Conservation (phyloP, 2,113 vertebrate species). For the Ardeotis arabs region DNA sequence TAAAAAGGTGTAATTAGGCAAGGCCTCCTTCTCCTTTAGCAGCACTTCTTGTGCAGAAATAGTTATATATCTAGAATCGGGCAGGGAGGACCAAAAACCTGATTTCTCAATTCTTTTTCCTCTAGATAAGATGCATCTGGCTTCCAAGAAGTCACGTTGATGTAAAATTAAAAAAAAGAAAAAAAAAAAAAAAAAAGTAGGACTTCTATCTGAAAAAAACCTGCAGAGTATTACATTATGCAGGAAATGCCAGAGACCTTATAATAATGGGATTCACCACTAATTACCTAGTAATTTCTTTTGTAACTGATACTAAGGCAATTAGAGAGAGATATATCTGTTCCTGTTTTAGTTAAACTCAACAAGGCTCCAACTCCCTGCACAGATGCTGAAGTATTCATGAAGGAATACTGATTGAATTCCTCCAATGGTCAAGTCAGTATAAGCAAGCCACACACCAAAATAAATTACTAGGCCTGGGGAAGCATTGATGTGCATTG, state of each 20-base stretch:
- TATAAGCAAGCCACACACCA: not conserved
- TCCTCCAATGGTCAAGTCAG: not conserved
- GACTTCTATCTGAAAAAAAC: not conserved
- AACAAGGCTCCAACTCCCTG: not conserved
- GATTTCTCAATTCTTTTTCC: not conserved
- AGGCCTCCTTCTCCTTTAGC: not conserved
- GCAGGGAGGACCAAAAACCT: not conserved
- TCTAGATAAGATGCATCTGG: not conserved
- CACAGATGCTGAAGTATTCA: not conserved
- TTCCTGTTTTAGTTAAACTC: not conserved
- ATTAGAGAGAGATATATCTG: not conserved
- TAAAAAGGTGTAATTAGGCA: not conserved
- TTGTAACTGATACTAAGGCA: not conserved
- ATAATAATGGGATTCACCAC: not conserved
- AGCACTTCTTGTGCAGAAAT: not conserved
- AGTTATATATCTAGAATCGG: not conserved
- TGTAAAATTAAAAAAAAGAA: slow-evolving; percentile 21
- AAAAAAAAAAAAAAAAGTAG: not conserved
- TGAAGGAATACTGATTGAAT: not conserved
- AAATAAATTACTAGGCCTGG: not conserved
- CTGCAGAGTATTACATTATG: not conserved
- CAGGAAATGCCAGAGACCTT: not conserved
- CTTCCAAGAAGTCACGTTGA: not conserved
- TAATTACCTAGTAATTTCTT: not conserved
- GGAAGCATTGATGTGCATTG: not conserved